A percentile compares a stretch with the other conserved stretches of the same genome.
Conservation (phyloP, 2,113 vertebrate genomes). For the Climacteris rufus region DNA sequence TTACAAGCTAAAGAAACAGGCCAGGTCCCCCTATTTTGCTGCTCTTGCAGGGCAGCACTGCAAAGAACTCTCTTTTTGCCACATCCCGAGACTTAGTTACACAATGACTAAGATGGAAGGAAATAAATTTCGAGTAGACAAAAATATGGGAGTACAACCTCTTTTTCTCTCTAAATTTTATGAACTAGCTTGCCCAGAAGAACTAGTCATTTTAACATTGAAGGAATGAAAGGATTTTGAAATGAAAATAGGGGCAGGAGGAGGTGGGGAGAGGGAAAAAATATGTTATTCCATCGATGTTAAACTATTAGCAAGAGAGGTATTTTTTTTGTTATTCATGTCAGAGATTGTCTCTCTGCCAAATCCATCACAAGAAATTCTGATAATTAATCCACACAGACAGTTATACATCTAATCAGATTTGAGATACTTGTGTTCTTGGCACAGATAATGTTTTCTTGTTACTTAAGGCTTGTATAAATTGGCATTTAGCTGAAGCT, state of each 20-base stretch:
- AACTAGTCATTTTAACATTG: neutral
- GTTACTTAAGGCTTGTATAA: constrained; percentile 13
- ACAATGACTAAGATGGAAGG: neutral
- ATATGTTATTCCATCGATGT: neutral
- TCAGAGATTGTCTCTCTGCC: neutral
- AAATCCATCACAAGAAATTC: constrained; percentile 6
- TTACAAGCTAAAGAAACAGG: neutral
- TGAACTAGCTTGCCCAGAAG: neutral
- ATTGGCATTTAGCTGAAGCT: constrained; percentile 27
- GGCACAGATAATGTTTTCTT: constrained; percentile 24
- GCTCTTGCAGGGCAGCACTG: neutral
- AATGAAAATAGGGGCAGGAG: neutral
- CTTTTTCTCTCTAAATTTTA: neutral
- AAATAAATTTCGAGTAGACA: neutral
- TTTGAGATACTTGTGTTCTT: constrained; percentile 16
- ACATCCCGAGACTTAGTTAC: neutral
- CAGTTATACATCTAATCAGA: constrained; percentile 29
- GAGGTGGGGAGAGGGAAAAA: neutral
- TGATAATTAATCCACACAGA: constrained; percentile 64
- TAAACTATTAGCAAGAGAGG: neutral
- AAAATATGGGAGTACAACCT: neutral
- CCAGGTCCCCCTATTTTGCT: neutral
- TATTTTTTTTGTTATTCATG: neutral
- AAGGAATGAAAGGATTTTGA: neutral
- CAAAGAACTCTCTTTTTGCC: neutral